Base-by-base conservation (phyloP, 2,888 invertebrate species). In the Linnaemya tessellans region DNA sequence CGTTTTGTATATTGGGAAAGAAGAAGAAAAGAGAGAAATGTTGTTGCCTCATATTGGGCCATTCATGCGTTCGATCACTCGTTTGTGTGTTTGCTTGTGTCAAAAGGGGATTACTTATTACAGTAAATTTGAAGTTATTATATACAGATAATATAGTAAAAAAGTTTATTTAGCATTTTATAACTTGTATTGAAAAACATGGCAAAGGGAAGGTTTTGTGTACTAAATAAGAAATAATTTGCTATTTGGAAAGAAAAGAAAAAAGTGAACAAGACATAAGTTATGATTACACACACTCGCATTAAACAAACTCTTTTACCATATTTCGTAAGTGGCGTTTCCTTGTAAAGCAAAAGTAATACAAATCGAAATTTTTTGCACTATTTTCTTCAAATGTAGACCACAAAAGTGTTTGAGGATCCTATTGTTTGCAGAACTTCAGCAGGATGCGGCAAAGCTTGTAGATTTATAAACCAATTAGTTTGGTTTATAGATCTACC, bases 121-220 rank as follows among this genome's bases (percentile, higher is more conserved):
- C 80, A 84, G 75, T 84, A 80, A 84, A 84, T 84, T 84, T 84
- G 71, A 84, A 84, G 71, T 84, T 84, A 84, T 80, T 84, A 80
- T 75, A 71, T 71, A 56, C n/a, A 65, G 74, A 74, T 79, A 73
- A 73, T 78, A 73, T 62, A 79, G n/a, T 58, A 58, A 9, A 30
- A 38, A 73, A 83, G 73, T 79, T 78, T 83, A 83, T 78, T 65
- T 67, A 25, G 54, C 67, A 49, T 71, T 83, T 67, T 64, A 41
- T 60, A 49, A 35, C 22, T 46, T 18, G 9, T 5, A 56, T 11
- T 46, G 15, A 46, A 15, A 25, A 51, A 54, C 1, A 11, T 20
- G 13, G 30, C 1, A 30, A 56, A 38, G 25, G 22, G 18, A 38
- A 51, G 51, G 64, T 41, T 64, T n/a, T 30, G 9, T 30, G 10